Evolutionary conservation across 2,113 vertebrate genomes (phyloP).

Genomic region (Sigmodon hispidus): DNA sequence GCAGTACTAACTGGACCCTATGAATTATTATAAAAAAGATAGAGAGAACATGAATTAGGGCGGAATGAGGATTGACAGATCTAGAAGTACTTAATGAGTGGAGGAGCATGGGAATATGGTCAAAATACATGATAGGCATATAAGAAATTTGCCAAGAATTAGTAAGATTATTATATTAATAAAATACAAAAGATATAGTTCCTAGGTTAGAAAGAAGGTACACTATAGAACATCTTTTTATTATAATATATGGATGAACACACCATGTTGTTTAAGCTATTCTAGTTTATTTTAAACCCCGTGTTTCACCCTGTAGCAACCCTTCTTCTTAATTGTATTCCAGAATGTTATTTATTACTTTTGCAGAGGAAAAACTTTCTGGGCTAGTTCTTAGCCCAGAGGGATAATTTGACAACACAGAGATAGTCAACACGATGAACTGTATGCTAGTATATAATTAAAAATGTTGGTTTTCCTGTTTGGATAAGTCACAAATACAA

Average conservation of each 20-base stretch:
- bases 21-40: neutral
- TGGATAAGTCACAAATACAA: neutral
- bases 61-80: neutral
- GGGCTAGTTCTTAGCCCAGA: neutral
- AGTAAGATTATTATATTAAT: neutral
- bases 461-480: neutral
- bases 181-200: neutral
- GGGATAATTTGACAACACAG: neutral
- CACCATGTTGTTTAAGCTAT: neutral
- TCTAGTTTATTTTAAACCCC: neutral
- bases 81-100: neutral
- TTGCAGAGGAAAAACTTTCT: conserved; percentile 26
- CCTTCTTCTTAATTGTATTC: conserved; percentile 46
- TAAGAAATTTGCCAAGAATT: too few relatives aligned
- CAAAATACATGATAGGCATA: neutral
- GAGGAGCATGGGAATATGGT: neutral
- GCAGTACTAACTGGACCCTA: neutral
- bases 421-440: neutral
- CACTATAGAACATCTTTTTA: neutral
- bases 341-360: conserved; percentile 35
- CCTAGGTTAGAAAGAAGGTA: conserved; percentile 7
- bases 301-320: neutral
- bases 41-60: neutral
- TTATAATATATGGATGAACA: neutral
- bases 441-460: neutral